Evolutionary conservation across 2,888 invertebrate genomes (phyloP), one percentile per base, ranked within the genome.

Genomic region (Oligia strigilis): DNA sequence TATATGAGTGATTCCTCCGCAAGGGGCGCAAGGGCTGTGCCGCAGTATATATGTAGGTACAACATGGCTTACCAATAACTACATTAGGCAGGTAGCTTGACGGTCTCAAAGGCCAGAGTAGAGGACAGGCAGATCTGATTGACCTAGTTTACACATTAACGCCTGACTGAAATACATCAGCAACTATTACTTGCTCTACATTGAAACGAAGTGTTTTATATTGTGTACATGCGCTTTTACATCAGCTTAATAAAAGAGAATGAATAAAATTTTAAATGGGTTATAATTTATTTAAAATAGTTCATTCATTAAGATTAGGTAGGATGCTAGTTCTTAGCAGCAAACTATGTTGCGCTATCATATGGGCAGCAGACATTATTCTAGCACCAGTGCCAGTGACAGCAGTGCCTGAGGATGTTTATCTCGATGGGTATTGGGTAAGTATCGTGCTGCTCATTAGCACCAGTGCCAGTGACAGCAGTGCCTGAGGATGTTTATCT

Each of bases 151-250:
- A 69, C 71, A 58, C n/a, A n/a, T 60, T 65, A 78, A 67, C 87
- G 84, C 86, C 83, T 86, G 87, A 83, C 60, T 13, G 64, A 83
- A 83, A 86, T 75, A 40, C 72, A 19, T 83, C 75, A 84, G 84
- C 87, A 83, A 83, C 60, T 62, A 69, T 81, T 49, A 65, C 58
- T 71, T 71, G 62, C 67, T 66, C 60, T 36, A 46, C 66, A 70
- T 69, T 19, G 8, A 69, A 55, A 8, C 23, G 55, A 43, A 60
- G 71, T n/a, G 49, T 58, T 19, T 52, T 29, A 75, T 23, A 40
- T 82, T 49, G 66, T 49, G 1, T 36, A 11, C 4, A 74, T 73
- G 77, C 36, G 52, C 23, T 69, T 36, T 11, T 36, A 36, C 9
- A 23, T 46, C 36, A 14, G 36, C 17, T 76, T 36, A 19, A 3